These are phyloP conservation scores for Psittacula cyanocephala DNA, from an alignment of 2,113 vertebrate genomes.

Conservation along the genomic window DNA sequence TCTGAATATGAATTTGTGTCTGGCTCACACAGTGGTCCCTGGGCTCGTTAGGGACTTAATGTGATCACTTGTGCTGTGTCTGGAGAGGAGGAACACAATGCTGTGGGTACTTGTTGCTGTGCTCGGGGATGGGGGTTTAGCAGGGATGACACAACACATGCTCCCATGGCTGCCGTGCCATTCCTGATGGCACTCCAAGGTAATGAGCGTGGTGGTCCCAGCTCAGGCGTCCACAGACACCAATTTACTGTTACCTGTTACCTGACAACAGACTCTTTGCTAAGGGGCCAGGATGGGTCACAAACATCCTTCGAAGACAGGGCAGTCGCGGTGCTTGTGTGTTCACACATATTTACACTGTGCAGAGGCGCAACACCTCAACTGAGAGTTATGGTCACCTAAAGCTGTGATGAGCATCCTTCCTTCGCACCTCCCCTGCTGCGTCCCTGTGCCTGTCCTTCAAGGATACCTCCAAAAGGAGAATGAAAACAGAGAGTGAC, in stretches of 20 bases:
- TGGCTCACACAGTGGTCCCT: neutral
- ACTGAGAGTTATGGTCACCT: neutral
- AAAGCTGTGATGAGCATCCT: neutral
- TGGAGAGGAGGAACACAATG: neutral
- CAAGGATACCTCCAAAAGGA: neutral
- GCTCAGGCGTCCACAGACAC: neutral
- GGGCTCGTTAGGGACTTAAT: neutral
- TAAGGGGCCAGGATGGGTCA: neutral
- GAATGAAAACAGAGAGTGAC: neutral
- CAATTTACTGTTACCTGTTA: neutral
- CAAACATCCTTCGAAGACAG: neutral
- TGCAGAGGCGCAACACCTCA: neutral
- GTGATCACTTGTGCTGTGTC: neutral
- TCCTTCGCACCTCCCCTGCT: neutral
- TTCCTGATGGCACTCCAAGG: neutral
- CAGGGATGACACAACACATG: neutral
- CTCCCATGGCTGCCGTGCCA: neutral
- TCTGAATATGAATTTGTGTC: neutral
- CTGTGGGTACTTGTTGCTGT: neutral
- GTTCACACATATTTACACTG: neutral
- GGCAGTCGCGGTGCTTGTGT: neutral
- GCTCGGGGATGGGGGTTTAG: neutral
- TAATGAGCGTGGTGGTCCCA: rapidly evolving
- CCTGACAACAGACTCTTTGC: neutral
- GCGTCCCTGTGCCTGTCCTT: neutral